Evolutionary conservation across 2,113 vertebrate genomes (phyloP), one percentile per base, ranked within the genome.

Genomic region (Zonotrichia leucophrys): DNA sequence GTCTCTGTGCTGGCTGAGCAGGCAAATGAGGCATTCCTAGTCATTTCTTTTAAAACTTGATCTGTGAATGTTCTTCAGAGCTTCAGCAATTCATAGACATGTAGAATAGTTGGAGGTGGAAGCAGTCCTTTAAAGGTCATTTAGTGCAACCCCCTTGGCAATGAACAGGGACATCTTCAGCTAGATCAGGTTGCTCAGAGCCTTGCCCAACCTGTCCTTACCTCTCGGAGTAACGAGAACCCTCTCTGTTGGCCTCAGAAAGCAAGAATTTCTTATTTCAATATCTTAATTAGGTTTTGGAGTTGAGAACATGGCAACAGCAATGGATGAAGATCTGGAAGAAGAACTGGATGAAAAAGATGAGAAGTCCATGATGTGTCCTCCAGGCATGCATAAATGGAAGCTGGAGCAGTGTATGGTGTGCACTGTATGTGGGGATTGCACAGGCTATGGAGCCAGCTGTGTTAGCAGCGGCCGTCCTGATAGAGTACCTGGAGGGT

Each of bases 341-440:
- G 99, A 99, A 47, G 99, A 99, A 75, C 96, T 99, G 27, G 99
- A 99, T 95, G 99, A 99, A 77, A 99, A 99, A 93, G 99, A 99
- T 94, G 99, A 99, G 96, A 99, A 99, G 90, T 99, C 99, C 76
- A 99, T 99, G 98, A 99, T 99, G 99, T 99, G 99, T 92, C 99
- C 99, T 88, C 99, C 99, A 16, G 99, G 99, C 93, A 99, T 99
- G 98, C 99, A 99, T 97, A 99, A 99, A 64, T 99, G 99, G 99
- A 99, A 99, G 97, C 84, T 99, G 98, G 99, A 99, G 87, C 99
- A 99, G 97, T 99, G 99, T 92, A 99, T 99, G 99, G 99, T 99
- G 53, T 99, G 99, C 97, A 99, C 99, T 1, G 99, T 99, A 23
- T 99, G 99, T 92, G 99, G 99, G 22, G 99, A 99, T 91, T 99